Conservation (phyloP, 2,797 vertebrate species). For the Nyctalus aviator region DNA sequence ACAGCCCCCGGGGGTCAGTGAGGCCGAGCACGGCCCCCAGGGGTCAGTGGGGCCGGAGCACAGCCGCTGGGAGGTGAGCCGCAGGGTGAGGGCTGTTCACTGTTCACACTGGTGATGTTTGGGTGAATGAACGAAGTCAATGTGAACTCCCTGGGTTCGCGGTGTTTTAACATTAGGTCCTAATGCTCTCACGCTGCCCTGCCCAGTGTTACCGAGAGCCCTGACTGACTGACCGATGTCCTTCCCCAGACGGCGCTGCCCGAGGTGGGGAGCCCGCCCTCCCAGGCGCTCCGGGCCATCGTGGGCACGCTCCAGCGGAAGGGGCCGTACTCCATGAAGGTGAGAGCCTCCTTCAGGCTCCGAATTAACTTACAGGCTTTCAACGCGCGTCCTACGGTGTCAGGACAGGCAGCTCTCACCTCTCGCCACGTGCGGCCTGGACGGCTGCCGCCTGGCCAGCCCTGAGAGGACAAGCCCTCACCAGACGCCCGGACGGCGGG, state of each 20-base stretch:
- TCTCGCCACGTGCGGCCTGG: background rate
- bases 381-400: background rate
- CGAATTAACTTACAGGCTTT: background rate
- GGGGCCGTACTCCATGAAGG: conserved; percentile 95
- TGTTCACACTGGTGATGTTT: background rate
- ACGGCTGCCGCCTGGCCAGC: too few relatives aligned
- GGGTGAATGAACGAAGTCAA: background rate
- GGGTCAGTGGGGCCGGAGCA: too few relatives aligned
- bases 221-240: background rate
- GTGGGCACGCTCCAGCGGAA: conserved; percentile 90
- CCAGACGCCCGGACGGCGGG: too few relatives aligned
- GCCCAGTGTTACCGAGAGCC: background rate
- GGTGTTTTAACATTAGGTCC: background rate
- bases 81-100: background rate
- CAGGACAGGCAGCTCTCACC: background rate
- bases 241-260: conserved; percentile 91
- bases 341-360: conserved; percentile 80
- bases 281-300: conserved; percentile 91
- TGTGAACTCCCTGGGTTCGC: background rate
- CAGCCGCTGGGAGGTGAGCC: background rate
- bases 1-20: too few relatives aligned
- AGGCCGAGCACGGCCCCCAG: too few relatives aligned
- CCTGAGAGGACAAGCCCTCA: too few relatives aligned
- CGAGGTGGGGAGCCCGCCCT: conserved; percentile 92
- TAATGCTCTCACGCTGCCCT: background rate